Base-by-base conservation (phyloP, 2,888 invertebrate species). In the Zygogramma bicolorata region DNA sequence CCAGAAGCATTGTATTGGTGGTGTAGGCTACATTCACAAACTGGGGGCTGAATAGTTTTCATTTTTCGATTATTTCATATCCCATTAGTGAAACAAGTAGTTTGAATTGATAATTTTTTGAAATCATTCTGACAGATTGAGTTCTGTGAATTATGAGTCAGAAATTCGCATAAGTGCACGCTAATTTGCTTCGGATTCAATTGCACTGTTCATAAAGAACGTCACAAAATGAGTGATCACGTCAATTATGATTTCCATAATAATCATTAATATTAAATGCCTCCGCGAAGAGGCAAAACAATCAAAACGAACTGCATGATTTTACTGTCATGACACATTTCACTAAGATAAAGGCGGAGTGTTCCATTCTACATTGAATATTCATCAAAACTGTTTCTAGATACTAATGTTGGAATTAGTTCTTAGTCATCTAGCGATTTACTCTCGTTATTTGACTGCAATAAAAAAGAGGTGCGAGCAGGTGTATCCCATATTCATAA, bases 401-500 rank as follows among this genome's bases (percentile, higher is more conserved):
- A 15, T 42, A 61, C 27, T 62, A 42, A 27, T 62, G 42, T 42
- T 18, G 18, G 15, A 62, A 62, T 42, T 27, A 15, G 46, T 62
- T 46, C 25, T 62, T 62, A 62, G 62, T 62, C 62, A 62, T 62
- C 29, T 18, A n/a, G 13, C 22, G 31, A 61, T 31, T 61, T 38
- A 38, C 34, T 61, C 61, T 27, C 10, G 42, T 62, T 60, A 60
- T 60, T 25, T 22, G 42, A 62, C 6, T 42, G 27, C 10, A 40
- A 42, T 62, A n/a, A 42, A 62, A 62, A 10, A 42, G 62, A 46
- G 40, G 62, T 62, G 62, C n/a, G 42, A 62, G 7, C 42, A 62
- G 62, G 42, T 42, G 62, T 27, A 25, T 27, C 53, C 25, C 25
- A 4, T 27, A 2, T 27, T 7, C 15, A 53, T 13, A 25, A 25